Evolutionary conservation across 2,113 vertebrate species (phyloP).

Genomic region (Pagrus major): DNA sequence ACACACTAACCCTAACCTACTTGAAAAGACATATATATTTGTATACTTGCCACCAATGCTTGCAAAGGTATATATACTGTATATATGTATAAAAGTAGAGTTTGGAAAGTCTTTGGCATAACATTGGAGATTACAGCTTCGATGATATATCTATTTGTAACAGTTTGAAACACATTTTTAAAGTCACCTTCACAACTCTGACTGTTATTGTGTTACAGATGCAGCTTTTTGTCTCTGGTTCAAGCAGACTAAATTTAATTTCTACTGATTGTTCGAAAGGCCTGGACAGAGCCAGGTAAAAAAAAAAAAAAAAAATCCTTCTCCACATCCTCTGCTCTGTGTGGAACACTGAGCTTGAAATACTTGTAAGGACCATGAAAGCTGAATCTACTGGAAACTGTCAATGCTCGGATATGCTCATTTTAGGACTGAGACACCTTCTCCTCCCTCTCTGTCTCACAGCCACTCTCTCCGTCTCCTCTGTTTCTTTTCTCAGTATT

Average conservation of each 20-base stretch:
- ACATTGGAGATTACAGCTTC: neutral
- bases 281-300: constrained; percentile 4
- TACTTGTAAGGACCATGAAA: constrained; percentile 52
- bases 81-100: neutral
- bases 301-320: neutral
- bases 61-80: neutral
- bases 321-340: constrained; percentile 17
- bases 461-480: constrained; percentile 11
- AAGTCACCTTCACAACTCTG: neutral
- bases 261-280: constrained; percentile 17
- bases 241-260: constrained; percentile 10
- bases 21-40: neutral
- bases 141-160: neutral
- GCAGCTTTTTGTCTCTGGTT: neutral
- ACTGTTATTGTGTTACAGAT: constrained; percentile 7
- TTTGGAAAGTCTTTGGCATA: neutral
- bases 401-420: constrained; percentile 29
- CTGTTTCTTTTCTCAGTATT: constrained; percentile 21
- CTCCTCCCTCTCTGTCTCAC: constrained; percentile 17
- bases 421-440: constrained; percentile 27
- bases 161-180: neutral
- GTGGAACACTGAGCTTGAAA: constrained; percentile 42
- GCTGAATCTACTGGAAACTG: constrained; percentile 42
- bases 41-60: neutral
- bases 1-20: neutral